Base-by-base conservation (phyloP, 1,140 invertebrate species). In the Calephelis nemesis region DNA sequence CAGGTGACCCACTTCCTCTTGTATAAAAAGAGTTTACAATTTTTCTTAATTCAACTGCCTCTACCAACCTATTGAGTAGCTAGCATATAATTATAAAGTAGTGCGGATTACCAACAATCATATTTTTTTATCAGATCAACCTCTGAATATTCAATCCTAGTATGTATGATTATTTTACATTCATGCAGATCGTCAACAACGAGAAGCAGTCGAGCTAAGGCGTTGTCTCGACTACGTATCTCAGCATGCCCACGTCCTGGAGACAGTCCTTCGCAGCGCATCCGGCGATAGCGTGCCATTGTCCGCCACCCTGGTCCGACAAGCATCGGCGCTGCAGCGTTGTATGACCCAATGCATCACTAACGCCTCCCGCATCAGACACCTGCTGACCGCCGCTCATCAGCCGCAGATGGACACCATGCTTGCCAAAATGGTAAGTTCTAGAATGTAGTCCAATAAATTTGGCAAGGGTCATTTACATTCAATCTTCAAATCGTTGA, bases 401-500 rank as follows among this genome's bases (percentile, higher is more conserved):
- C 85, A 83, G 52, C 84, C 86, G 11, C 87, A 89, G 74, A 91
- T 91, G 88, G 88, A 91, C 68, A 74, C 80, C 54, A 78, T 91
- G 82, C 85, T 91, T 49, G 85, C 85, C 13, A 91, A 91, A 69
- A 91, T 91, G 88, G 88, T 89, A 39, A 84, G 83, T 83, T 9
- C 66, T n/a, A 39, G 47, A 30, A 1, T 48, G n/a, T 48, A 30
- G 7, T 39, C 7, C 19, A 45, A 45, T 9, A 45, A 45, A 45
- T 9, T 45, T 9, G 42, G 42, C 1, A 45, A 7, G 42, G 42
- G 30, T 30, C 30, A 30, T 45, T 45, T 45, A 45, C 8, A 45
- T 7, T 45, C 42, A 45, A 7, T 7, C 42, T 45, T 9, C 42
- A 9, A 45, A 8, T 45, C 42, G 42, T 45, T 45, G 42, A 45